Percentiles rank a stretch among this genome's conserved stretches.
These are phyloP conservation scores for Rotaria socialis DNA, from an alignment of 2,888 invertebrate species.

Conservation along the genomic window DNA sequence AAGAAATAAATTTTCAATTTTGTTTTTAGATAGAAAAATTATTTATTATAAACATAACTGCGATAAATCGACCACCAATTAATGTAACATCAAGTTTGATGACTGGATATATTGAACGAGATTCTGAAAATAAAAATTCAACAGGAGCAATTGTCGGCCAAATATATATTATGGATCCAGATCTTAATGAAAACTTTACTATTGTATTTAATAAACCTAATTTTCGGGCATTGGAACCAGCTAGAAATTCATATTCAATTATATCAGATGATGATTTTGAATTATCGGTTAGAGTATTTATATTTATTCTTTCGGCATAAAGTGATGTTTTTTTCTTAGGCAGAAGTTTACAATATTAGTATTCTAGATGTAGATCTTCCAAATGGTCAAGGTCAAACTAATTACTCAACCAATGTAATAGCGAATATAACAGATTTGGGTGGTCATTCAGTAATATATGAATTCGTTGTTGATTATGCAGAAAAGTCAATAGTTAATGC, in stretches of 20 bases:
- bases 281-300: neutral
- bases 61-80: neutral
- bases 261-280: neutral
- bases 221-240: neutral
- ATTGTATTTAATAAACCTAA: neutral
- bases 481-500: neutral
- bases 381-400: neutral
- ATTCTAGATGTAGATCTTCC: neutral
- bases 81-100: neutral
- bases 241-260: neutral
- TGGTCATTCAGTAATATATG: neutral
- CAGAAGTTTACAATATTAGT: neutral
- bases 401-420: neutral
- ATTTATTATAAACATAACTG: neutral
- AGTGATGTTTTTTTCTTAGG: neutral
- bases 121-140: neutral
- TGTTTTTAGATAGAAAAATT: neutral
- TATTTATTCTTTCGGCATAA: neutral
- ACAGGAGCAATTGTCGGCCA: neutral
- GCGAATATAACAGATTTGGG: neutral
- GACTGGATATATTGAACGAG: neutral
- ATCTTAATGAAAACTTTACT: neutral
- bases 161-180: neutral
- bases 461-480: neutral
- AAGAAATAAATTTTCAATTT: neutral